Conservation (phyloP, 2,888 invertebrate species). For the Balanococcus diminutus region DNA sequence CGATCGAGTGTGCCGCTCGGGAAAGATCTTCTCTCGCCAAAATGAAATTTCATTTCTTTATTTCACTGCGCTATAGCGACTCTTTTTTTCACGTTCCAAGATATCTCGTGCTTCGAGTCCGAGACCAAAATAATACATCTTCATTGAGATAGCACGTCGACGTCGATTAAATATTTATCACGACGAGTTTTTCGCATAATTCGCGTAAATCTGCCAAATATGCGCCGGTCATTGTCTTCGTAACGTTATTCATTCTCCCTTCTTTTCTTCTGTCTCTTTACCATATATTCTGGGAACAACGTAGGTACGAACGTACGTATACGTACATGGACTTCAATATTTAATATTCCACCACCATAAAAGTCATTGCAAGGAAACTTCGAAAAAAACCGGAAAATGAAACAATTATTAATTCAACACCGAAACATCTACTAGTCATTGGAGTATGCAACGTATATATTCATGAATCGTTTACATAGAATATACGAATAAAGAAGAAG, state of each 20-base stretch:
- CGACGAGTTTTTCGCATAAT: background rate
- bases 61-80: background rate
- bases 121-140: background rate
- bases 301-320: background rate
- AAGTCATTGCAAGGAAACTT: conserved; percentile 28
- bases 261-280: background rate
- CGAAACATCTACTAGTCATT: background rate
- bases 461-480: conserved; percentile 46
- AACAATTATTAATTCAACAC: conserved; percentile 45
- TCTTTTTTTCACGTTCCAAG: background rate
- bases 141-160: background rate
- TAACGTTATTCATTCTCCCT: background rate
- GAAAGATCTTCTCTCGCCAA: too few relatives aligned
- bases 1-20: too few relatives aligned
- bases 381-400: conserved; percentile 42
- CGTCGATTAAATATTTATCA: background rate
- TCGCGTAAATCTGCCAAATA: conserved; percentile 10
- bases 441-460: background rate
- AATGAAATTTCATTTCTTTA: too few relatives aligned
- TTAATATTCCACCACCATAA: conserved; percentile 28
- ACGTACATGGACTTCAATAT: background rate
- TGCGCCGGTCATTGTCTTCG: background rate
- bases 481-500: background rate
- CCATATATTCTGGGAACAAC: background rate
- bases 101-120: background rate